Conservation (phyloP, 2,113 vertebrate species). For the Pedetes capensis region DNA sequence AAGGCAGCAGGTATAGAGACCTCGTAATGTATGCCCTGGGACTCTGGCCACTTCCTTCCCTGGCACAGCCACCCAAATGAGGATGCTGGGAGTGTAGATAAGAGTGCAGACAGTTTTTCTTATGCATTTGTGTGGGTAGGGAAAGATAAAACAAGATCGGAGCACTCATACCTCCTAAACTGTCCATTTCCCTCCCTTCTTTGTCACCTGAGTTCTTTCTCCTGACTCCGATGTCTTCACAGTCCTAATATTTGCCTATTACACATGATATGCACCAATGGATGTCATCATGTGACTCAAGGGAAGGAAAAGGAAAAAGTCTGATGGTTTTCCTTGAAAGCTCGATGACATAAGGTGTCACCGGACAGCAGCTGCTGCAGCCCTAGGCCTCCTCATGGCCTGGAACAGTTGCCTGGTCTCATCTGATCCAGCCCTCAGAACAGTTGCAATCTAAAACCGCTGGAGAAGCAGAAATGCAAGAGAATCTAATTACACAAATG, state of each 20-base stretch:
- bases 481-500: not conserved
- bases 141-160: not conserved
- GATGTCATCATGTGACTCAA: not conserved
- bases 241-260: not conserved
- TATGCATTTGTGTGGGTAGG: not conserved
- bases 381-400: not conserved
- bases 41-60: not conserved
- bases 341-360: not conserved
- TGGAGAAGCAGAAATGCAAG: not conserved
- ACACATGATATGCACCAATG: fast-evolving
- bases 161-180: not conserved
- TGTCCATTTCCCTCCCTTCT: not conserved
- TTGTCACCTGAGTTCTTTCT: too few species aligned
- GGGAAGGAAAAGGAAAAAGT: too few species aligned
- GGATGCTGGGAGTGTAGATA: not conserved
- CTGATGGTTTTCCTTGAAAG: not conserved
- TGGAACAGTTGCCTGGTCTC: not conserved
- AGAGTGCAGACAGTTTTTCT: not conserved
- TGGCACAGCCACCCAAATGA: not conserved
- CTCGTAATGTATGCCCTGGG: too few species aligned
- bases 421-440: not conserved
- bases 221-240: too few species aligned
- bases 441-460: not conserved
- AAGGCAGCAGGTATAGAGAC: not conserved
- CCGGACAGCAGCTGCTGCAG: not conserved